A percentile compares a stretch with the other conserved stretches of the same genome.
phyloP scores from a whole-genome alignment of 2,113 vertebrate species.

The Fregata magnificens region DNA sequence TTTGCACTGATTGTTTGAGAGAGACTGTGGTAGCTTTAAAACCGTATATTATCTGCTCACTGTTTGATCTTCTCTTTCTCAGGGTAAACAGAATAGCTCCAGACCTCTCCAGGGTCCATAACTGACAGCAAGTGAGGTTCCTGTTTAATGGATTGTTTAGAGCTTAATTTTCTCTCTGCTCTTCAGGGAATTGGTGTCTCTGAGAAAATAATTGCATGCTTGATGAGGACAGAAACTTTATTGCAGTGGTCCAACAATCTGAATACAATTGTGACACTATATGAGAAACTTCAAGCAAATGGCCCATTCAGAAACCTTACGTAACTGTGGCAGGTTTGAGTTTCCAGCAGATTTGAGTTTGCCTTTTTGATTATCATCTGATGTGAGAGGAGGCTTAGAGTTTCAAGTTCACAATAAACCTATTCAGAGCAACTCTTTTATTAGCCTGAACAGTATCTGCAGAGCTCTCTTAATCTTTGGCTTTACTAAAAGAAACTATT shows the following conservation, averaged over 20 bases:
- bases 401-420: conserved; percentile 76
- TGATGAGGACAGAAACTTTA: conserved; percentile 46
- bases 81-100: conserved; percentile 26
- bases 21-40: background rate
- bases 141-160: conserved; percentile 14
- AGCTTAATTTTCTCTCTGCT: conserved; percentile 36
- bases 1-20: background rate
- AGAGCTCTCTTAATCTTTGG: conserved; percentile 60
- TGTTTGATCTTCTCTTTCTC: conserved; percentile 36
- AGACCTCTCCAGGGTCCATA: conserved; percentile 5
- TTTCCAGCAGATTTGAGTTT: conserved; percentile 76
- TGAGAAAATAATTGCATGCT: conserved; percentile 42
- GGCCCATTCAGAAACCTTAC: conserved; percentile 64
- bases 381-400: conserved; percentile 74
- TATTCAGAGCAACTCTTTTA: conserved; percentile 72
- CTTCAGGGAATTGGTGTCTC: conserved; percentile 41
- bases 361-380: conserved; percentile 73
- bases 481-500: conserved; percentile 76
- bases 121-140: background rate
- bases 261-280: conserved; percentile 64
- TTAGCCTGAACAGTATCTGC: conserved; percentile 64
- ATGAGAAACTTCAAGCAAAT: conserved; percentile 63
- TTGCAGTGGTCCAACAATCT: conserved; percentile 45
- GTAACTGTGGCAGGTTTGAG: conserved; percentile 72
- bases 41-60: background rate